Percentiles rank a stretch among this genome's conserved stretches.
phyloP scores from a whole-genome alignment of 2,888 invertebrate species.

The Zhuqinia jingwanae region DNA sequence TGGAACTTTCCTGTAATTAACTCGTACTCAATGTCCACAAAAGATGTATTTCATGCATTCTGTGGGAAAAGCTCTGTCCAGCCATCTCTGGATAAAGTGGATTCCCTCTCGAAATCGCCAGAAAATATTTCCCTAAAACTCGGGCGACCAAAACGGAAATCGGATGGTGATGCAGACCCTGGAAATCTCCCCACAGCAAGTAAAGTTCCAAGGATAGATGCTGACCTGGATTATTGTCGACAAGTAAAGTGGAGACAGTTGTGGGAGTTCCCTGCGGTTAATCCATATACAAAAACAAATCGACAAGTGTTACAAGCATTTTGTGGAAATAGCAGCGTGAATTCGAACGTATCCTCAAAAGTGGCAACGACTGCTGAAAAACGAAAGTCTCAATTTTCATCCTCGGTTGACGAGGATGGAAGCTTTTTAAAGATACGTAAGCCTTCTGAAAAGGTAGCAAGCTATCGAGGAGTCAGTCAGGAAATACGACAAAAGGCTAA shows the following conservation, averaged over 20 bases:
- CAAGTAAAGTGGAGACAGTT: slow-evolving; percentile 16
- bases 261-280: slow-evolving; percentile 59
- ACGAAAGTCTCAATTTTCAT: not conserved
- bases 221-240: not conserved
- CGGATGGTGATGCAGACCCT: slow-evolving; percentile 42
- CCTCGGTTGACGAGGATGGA: not conserved
- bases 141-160: slow-evolving; percentile 39
- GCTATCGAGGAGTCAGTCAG: slow-evolving; percentile 12
- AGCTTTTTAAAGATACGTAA: slow-evolving; percentile 24
- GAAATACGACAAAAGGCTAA: slow-evolving; percentile 47
- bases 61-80: slow-evolving; percentile 60
- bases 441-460: not conserved
- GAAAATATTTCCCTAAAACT: not conserved
- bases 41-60: slow-evolving; percentile 59
- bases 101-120: not conserved
- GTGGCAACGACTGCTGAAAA: slow-evolving; percentile 3
- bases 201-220: slow-evolving; percentile 37
- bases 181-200: not conserved
- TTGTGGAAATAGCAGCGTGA: slow-evolving; percentile 40
- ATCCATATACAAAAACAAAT: slow-evolving; percentile 52
- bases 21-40: slow-evolving; percentile 46
- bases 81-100: slow-evolving; percentile 35
- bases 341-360: not conserved
- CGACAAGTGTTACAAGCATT: slow-evolving; percentile 57
- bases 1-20: slow-evolving; percentile 70